Base-by-base conservation (phyloP, 2,113 vertebrate genomes). In the Bombycilla garrulus region DNA sequence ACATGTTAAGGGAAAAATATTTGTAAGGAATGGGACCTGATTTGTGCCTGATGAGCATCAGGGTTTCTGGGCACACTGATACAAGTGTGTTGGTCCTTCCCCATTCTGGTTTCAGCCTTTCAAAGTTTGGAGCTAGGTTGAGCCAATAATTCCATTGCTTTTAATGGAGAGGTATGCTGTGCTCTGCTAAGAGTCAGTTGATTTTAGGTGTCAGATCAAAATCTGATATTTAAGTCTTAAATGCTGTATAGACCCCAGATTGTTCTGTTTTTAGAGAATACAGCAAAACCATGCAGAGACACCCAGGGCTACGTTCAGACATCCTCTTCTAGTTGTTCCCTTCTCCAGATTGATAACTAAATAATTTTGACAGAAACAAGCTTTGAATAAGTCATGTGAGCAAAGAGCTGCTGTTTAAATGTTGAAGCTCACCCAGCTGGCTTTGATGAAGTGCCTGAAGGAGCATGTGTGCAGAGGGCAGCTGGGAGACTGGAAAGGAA, bases 81-180 rank as follows among this genome's bases (percentile, higher is more conserved):
- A 13, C 33, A 44, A 0, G 0, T 31, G 18, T 2, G 1, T 42
- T 88, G 36, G 15, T 69, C 21, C 40, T 19, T 60, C n/a, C 78
- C 16, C 15, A 5, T 57, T 35, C 45, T 88, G 38, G 28, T 44
- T 82, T 83, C 28, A 38, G 18, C n/a, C 24, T 76, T 64, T 58
- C 81, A 40, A 38, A 70, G 38, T 82, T 24, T 86, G 23, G 4
- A 65, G 28, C 11, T 81, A 35, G 9, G 3, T 31, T 73, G 22
- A 66, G 38, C 42, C 35, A 65, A 1, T n/a, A 62, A 50, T 83
- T 86, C 15, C 10, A 2, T 72, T 86, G 33, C 50, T 79, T 81
- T 89, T 87, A 36, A 40, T 80, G 50, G 36, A 74, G 62, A 45
- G 9, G 5, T 33, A 2, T 53, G 17, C n/a, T 80, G 17, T 77